Conservation (phyloP, 2,113 vertebrate species). For the Spea bombifrons region DNA sequence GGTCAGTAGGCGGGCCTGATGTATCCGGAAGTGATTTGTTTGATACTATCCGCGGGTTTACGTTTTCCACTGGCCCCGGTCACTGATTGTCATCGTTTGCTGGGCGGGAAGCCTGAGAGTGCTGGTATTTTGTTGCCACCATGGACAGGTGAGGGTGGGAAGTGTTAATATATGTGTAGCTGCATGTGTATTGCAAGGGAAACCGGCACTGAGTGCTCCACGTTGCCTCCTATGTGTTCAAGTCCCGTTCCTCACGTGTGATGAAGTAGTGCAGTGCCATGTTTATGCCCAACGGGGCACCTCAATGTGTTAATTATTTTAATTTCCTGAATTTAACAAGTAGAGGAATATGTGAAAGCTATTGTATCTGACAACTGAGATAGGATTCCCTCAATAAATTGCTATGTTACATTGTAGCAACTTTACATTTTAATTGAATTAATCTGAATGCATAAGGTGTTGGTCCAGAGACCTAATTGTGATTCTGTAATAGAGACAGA, state of each 20-base stretch:
- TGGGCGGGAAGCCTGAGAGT: slow-evolving; percentile 17
- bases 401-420: too few relatives aligned
- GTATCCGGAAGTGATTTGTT: not conserved
- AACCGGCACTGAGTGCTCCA: not conserved
- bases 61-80: not conserved
- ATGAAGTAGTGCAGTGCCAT: not conserved
- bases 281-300: too few relatives aligned
- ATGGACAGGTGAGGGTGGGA: slow-evolving; percentile 10
- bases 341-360: too few relatives aligned
- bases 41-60: not conserved
- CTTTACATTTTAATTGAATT: too few relatives aligned
- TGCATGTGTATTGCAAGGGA: too few relatives aligned
- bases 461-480: too few relatives aligned
- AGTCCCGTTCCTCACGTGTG: not conserved
- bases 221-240: not conserved
- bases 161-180: not conserved
- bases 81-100: not conserved
- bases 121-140: not conserved
- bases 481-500: too few relatives aligned
- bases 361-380: too few relatives aligned
- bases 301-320: too few relatives aligned
- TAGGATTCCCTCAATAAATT: too few relatives aligned
- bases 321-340: too few relatives aligned
- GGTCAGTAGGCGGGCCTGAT: not conserved
- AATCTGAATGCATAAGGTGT: too few relatives aligned